A percentile compares a stretch with the other conserved stretches of the same genome.
These are phyloP conservation scores for Trichogramma evanescens DNA, from an alignment of 2,888 invertebrate species.

Conservation along the genomic window DNA sequence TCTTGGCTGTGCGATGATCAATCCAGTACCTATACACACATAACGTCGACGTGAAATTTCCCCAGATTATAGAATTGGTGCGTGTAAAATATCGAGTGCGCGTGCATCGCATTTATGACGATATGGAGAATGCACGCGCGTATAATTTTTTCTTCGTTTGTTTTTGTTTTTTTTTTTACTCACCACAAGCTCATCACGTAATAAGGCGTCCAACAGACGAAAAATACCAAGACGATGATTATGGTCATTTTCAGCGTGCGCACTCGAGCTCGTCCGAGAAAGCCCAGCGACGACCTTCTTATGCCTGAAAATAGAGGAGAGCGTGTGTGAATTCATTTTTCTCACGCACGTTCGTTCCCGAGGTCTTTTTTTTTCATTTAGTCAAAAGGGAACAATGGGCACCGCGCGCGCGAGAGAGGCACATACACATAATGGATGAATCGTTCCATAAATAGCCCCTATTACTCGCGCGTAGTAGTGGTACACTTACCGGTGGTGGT, in stretches of 20 bases:
- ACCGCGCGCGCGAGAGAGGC: no score
- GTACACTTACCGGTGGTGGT: conserved; percentile 51
- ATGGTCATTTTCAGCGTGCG: conserved; percentile 92
- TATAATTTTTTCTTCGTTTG: conserved; percentile 5
- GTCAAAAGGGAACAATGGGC: no score
- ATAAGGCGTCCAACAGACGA: conserved; percentile 94
- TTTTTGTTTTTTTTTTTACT: conserved; percentile 34
- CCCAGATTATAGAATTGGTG: no score
- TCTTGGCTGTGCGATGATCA: conserved; percentile 62
- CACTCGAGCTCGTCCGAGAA: conserved; percentile 72
- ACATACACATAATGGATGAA: no score
- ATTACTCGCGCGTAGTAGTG: no score
- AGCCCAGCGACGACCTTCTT: conserved; percentile 74
- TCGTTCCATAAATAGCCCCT: no score
- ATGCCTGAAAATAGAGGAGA: conserved; percentile 44
- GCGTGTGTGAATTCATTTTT: no score
- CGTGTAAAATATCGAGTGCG: no score
- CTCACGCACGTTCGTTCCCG: no score
- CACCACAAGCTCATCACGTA: conserved; percentile 85
- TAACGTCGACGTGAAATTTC: no score
- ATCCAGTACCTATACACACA: conserved; percentile 68
- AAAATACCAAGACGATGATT: conserved; percentile 85
- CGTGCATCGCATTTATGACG: no score
- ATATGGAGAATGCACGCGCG: neutral
- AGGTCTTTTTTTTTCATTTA: no score